Evolutionary conservation across 2,888 invertebrate genomes (phyloP), one percentile per base, ranked within the genome.

Genomic region (Gibbula magus): DNA sequence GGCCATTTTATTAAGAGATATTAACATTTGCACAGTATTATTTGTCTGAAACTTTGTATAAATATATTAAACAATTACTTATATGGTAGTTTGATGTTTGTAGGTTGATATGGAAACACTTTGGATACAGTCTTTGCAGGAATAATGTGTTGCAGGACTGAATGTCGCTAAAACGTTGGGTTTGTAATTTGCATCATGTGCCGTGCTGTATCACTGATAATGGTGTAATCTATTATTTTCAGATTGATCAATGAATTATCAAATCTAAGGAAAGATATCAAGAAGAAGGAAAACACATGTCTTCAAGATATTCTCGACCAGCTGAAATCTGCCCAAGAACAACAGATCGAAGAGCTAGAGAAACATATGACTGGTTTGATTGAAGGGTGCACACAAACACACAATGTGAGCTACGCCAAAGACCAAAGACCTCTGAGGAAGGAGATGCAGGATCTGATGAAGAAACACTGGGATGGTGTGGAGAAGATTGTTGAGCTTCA

Each of bases 191-290:
- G 5, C 1, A 45, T 4, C n/a, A 13, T 45, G 8, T 45, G 45
- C 45, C 5, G 13, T 45, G 1, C 5, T 45, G 45, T 45, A 45
- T 13, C 45, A 10, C 45, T 45, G 10, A 45, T 45, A 45, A 10
- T 45, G 13, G 4, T 45, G 45, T 45, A 13, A 45, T 45, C 1
- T 45, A 13, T 45, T 1, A 45, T 10, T 29, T 78, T 10, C 75
- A 85, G 83, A 51, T 32, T 83, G 45, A 52, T 80, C 45, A 82
- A 76, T 56, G 83, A 86, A 54, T 29, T 82, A 0, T 52, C 79
- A 51, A 80, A 54, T 13, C 29, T 86, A 1, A 75, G 86, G 56
- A 83, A 86, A 79, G 85, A 86, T 32, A 80, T 89, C 73, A 86
- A 87, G 35, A 67, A 82, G 52, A 86, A 88, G 54, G 80, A 80